Conservation (phyloP, 53 echinoderm and acorn worm genomes). For the Echinometra lucunter region DNA sequence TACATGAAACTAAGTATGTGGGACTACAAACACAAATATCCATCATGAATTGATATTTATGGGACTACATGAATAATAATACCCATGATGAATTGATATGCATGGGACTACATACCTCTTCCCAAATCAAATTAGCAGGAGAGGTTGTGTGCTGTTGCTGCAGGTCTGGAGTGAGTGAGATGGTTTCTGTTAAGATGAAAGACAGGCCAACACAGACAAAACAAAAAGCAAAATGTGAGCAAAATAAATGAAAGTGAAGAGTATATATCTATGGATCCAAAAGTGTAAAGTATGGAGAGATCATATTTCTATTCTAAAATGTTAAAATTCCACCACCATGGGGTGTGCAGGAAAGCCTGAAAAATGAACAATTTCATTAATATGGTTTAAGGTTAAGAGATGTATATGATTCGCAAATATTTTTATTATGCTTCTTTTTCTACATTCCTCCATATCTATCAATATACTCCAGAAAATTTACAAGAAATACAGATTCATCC, state of each 20-base stretch:
- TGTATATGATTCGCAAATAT: background rate
- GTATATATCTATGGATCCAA: background rate
- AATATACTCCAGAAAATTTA: no score
- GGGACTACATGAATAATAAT: background rate
- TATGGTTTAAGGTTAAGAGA: background rate
- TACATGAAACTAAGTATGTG: background rate
- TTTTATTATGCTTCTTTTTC: background rate
- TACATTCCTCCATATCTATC: no score
- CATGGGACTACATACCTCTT: constrained; percentile 60
- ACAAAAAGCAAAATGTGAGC: background rate
- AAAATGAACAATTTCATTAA: background rate
- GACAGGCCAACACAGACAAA: constrained; percentile 40
- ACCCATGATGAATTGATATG: background rate
- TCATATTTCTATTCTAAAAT: background rate
- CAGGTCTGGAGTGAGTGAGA: background rate
- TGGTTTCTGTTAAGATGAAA: constrained; percentile 51
- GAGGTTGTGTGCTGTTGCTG: constrained; percentile 50
- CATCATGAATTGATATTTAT: background rate
- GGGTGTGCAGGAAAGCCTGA: background rate
- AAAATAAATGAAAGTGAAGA: constrained; percentile 18
- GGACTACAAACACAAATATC: background rate
- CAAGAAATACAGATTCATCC: no score
- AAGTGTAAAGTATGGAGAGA: background rate
- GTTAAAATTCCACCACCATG: constrained; percentile 22
- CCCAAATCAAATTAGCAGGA: constrained; percentile 64